Evolutionary conservation across 2,888 invertebrate genomes (phyloP).

Genomic region (Diaphora mendica): DNA sequence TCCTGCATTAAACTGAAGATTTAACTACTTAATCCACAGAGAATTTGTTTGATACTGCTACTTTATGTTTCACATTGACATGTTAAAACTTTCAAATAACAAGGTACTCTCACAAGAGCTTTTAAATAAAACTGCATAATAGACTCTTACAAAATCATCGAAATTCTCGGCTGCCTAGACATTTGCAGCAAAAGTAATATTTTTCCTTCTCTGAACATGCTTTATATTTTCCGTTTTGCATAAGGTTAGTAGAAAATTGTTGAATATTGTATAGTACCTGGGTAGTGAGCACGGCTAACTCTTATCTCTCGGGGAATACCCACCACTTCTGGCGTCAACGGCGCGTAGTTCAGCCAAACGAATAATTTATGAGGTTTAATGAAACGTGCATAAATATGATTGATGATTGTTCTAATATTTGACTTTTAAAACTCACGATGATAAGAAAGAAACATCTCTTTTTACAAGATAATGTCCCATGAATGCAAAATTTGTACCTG

Average conservation of each 20-base stretch:
- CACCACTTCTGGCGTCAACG: slow-evolving; percentile 25
- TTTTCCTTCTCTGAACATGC: slow-evolving; percentile 21
- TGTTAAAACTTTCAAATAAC: slow-evolving; percentile 25
- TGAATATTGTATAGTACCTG: slow-evolving; percentile 41
- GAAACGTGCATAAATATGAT: slow-evolving; percentile 25
- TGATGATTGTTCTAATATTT: slow-evolving; percentile 21
- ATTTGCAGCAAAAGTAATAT: slow-evolving; percentile 15
- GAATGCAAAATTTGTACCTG: slow-evolving; percentile 5
- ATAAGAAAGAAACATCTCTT: slow-evolving; percentile 16
- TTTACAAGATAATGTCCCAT: slow-evolving; percentile 9
- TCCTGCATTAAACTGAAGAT: slow-evolving; percentile 37
- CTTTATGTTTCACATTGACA: slow-evolving; percentile 30
- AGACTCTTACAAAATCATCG: background rate
- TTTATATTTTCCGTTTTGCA: slow-evolving; percentile 30
- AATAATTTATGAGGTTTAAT: slow-evolving; percentile 33
- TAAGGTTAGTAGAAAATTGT: slow-evolving; percentile 29
- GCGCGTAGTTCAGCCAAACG: slow-evolving; percentile 18
- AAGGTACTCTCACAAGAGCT: slow-evolving; percentile 18
- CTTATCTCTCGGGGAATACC: slow-evolving; percentile 39
- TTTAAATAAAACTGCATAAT: slow-evolving; percentile 23
- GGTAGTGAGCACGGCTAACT: slow-evolving; percentile 28
- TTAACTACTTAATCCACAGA: slow-evolving; percentile 36
- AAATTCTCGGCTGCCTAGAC: slow-evolving; percentile 8
- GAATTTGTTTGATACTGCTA: slow-evolving; percentile 33
- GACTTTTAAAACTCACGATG: slow-evolving; percentile 22